Conservation (phyloP, 2,113 vertebrate genomes). For the Diadophis punctatus region DNA sequence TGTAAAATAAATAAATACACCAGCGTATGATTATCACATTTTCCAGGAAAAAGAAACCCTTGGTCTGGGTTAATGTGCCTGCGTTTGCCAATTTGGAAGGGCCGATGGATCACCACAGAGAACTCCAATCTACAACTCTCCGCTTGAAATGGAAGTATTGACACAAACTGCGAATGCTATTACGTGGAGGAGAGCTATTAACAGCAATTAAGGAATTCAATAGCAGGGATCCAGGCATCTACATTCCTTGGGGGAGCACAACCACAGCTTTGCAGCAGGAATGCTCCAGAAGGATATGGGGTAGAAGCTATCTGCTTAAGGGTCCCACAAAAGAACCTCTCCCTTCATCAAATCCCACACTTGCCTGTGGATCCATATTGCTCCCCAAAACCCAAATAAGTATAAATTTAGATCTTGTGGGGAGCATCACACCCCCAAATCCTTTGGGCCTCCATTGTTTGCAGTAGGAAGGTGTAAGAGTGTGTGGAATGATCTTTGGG, state of each 20-base stretch:
- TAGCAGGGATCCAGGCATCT: not conserved
- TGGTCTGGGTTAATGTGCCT: not conserved
- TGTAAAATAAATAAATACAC: not conserved
- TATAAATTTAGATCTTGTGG: no score
- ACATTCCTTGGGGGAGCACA: not conserved
- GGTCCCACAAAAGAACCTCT: not conserved
- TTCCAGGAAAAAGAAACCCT: not conserved
- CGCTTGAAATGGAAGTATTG: conserved; percentile 1
- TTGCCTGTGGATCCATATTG: no score
- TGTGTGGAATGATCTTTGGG: no score
- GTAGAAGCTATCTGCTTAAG: not conserved
- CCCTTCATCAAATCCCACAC: no score
- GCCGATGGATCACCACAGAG: not conserved
- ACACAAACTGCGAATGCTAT: not conserved
- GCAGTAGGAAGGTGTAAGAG: no score
- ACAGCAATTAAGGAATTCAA: not conserved
- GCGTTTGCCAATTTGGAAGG: conserved; percentile 11
- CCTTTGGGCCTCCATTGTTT: no score
- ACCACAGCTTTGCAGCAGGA: not conserved
- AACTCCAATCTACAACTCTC: not conserved
- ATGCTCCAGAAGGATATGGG: not conserved
- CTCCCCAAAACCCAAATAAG: no score
- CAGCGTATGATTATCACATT: conserved; percentile 7
- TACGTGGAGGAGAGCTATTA: not conserved
- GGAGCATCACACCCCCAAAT: no score